Evolutionary conservation across 2,113 vertebrate species (phyloP), one percentile per base, ranked within the genome.

Genomic region (Geococcyx californianus): DNA sequence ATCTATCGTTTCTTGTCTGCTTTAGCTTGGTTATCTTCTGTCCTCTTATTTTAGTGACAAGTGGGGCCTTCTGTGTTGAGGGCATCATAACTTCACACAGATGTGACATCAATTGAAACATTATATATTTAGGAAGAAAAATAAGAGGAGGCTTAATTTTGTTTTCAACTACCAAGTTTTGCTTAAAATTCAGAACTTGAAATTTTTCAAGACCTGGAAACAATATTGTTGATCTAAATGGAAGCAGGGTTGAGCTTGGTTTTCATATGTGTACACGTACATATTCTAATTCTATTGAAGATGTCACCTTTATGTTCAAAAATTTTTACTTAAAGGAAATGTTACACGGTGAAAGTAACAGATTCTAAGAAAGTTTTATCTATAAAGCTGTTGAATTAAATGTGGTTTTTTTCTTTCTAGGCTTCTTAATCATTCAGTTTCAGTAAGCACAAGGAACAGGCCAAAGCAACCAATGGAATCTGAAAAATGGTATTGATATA

Each of bases 391-490:
- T 42, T 55, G 44, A 44, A 86, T 59, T 23, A 83, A 56, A 33
- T 11, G 1, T 85, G 1, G 1, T 78, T 45, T 68, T 90, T 97
- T 97, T 78, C n/a, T 34, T 96, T 95, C 49, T 96, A 99, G 99
- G 90, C 98, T 99, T 92, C 97, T 99, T 44, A 99, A 98, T 97
- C 98, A 99, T 94, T 99, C 98, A 3, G 94, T 98, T 90, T 98
- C 98, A 89, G 97, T 98, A 90, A 97, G 98, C 96, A 98, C 97
- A 90, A 98, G 97, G 95, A 98, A 96, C 97, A 99, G 99, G 92
- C 98, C 98, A 29, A 99, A 98, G 95, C 98, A 98, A 52, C 96
- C 97, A 6, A 51, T 98, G 94, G 99, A 99, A 90, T 96, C 98
- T 2, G 95, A 98, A 72, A 98, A 99, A 76, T 99, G 99, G 99